Percentiles rank a stretch among this genome's conserved stretches.
phyloP scores from a whole-genome alignment of 2,888 invertebrate species.

The Chrysina gloriosa region DNA sequence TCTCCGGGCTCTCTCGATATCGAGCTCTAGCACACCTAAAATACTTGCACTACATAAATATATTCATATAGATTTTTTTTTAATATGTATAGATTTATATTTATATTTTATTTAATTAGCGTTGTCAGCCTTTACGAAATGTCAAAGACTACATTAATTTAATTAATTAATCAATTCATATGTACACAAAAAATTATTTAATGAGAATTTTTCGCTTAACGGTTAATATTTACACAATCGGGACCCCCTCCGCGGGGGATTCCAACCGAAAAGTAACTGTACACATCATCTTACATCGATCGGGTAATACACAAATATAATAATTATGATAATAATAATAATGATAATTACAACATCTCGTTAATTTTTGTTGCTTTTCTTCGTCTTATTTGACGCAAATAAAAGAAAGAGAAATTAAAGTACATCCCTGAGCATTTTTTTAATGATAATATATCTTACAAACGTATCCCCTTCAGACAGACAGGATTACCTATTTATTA shows the following conservation, averaged over 20 bases:
- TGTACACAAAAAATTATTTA: slow-evolving; percentile 1
- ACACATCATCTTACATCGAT: too few relatives aligned
- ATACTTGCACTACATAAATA: slow-evolving; percentile 51
- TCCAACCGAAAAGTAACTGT: too few relatives aligned
- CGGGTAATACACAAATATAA: too few relatives aligned
- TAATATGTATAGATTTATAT: slow-evolving; percentile 24
- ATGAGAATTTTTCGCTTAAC: slow-evolving; percentile 21
- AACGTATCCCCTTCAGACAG: slow-evolving; percentile 6
- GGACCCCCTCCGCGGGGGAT: too few relatives aligned
- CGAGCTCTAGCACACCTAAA: slow-evolving; percentile 58
- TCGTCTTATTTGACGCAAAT: too few relatives aligned
- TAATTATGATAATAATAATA: too few relatives aligned
- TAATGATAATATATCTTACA: slow-evolving; percentile 39
- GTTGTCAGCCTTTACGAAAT: slow-evolving; percentile 28
- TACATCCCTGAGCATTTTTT: slow-evolving; percentile 34
- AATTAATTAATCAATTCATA: too few relatives aligned
- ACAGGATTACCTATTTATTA: too few relatives aligned
- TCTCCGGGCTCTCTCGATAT: slow-evolving; percentile 45
- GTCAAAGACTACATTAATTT: slow-evolving; percentile 30
- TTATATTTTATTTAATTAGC: slow-evolving; percentile 17
- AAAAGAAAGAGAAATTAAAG: slow-evolving; percentile 1
- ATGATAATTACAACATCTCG: too few relatives aligned
- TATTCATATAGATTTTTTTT: slow-evolving; percentile 24
- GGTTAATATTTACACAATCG: slow-evolving; percentile 6
- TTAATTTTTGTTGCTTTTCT: too few relatives aligned